Evolutionary conservation across 92 coral and sea anemone genomes (phyloP).

Genomic region (Pocillopora grandis): DNA sequence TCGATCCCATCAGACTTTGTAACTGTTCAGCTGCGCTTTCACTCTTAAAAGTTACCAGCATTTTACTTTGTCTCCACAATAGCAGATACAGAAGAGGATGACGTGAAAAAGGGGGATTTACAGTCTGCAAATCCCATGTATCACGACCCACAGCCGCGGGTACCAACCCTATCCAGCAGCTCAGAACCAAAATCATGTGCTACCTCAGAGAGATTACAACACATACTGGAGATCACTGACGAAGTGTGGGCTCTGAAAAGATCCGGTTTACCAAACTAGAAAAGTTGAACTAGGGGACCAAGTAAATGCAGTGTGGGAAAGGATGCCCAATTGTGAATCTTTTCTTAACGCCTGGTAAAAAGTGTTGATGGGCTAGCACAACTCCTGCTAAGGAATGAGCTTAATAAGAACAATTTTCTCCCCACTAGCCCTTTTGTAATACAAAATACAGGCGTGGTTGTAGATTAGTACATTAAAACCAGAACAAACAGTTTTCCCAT

Average conservation of each 20-base stretch:
- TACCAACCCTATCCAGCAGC: neutral
- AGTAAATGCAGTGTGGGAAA: constrained; percentile 10
- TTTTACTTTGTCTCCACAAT: neutral
- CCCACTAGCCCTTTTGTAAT: no score
- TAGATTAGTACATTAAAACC: no score
- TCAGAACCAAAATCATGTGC: constrained; percentile 8
- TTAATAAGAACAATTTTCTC: no score
- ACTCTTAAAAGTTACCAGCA: neutral
- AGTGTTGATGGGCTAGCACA: no score
- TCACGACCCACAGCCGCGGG: constrained; percentile 10
- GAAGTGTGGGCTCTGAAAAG: constrained; percentile 21
- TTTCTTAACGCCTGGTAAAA: no score
- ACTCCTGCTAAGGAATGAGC: no score
- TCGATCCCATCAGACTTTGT: no score
- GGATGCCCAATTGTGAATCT: neutral
- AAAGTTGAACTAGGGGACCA: constrained; percentile 18
- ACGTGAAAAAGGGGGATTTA: neutral
- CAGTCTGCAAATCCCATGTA: constrained; percentile 11
- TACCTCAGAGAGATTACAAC: constrained; percentile 9
- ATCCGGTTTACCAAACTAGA: neutral
- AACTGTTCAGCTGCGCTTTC: no score
- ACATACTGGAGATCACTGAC: constrained; percentile 6
- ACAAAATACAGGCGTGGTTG: no score
- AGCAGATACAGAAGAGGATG: neutral
- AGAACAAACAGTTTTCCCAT: no score